phyloP scores from a whole-genome alignment of 2,113 vertebrate genomes.

The Nesogale talazaci region DNA sequence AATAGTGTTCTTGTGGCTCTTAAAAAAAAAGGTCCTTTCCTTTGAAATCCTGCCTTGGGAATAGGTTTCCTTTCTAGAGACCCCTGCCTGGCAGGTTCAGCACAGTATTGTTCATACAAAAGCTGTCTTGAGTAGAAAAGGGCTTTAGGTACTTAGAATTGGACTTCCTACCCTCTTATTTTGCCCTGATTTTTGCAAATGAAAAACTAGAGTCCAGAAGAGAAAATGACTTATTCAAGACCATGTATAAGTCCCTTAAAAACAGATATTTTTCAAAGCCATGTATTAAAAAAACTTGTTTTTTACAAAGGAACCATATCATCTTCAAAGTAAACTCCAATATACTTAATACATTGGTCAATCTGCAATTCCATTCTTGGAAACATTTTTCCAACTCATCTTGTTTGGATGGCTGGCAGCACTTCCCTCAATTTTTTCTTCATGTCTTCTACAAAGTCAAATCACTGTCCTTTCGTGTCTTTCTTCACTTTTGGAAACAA shows the following conservation, averaged over 20 bases:
- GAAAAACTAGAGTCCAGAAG: neutral
- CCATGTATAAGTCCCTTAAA: neutral
- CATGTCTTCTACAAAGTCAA: too few species aligned
- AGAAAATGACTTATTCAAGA: neutral
- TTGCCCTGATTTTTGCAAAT: conserved; percentile 27
- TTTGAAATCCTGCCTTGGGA: neutral
- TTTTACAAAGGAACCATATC: too few species aligned
- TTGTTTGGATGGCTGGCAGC: too few species aligned
- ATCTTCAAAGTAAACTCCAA: too few species aligned
- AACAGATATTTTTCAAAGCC: too few species aligned
- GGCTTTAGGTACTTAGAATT: neutral
- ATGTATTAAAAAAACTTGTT: too few species aligned
- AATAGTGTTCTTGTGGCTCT: conserved; percentile 1
- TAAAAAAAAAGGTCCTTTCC: conserved; percentile 33
- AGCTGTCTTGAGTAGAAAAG: neutral
- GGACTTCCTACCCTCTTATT: neutral
- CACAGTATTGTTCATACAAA: conserved; percentile 3
- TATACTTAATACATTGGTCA: too few species aligned
- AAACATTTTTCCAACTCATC: too few species aligned
- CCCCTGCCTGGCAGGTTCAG: neutral
- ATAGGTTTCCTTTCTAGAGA: neutral
- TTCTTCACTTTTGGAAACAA: too few species aligned
- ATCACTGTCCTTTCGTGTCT: too few species aligned
- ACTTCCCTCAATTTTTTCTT: too few species aligned
- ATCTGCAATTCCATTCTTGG: too few species aligned